These are phyloP conservation scores for Hippolais icterina DNA, from an alignment of 2,113 vertebrate genomes.

Conservation along the genomic window DNA sequence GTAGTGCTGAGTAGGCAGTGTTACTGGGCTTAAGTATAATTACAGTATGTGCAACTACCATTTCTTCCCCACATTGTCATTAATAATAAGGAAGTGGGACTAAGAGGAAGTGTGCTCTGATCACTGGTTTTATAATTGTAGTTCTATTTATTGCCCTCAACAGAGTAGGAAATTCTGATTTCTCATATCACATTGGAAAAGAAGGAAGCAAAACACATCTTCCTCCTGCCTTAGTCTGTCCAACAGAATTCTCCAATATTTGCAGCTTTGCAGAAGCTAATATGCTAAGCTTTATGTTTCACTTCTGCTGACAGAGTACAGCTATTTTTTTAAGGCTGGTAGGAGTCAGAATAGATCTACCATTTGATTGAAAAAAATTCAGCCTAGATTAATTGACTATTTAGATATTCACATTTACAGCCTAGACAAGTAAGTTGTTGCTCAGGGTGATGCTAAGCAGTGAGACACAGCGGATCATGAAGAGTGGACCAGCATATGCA, in stretches of 20 bases:
- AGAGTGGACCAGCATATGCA: not conserved
- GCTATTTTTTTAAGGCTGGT: not conserved
- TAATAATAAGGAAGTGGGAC: not conserved
- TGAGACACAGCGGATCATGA: not conserved
- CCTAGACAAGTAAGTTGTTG: not conserved
- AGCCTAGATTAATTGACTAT: not conserved
- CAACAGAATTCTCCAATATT: not conserved
- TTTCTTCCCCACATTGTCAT: not conserved
- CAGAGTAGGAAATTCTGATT: not conserved
- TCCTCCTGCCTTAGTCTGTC: not conserved
- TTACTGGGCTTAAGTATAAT: not conserved
- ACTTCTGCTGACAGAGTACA: not conserved
- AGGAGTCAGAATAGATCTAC: not conserved
- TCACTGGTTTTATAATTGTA: not conserved
- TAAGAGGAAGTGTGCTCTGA: not conserved
- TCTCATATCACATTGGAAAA: not conserved
- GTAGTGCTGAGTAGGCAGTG: not conserved
- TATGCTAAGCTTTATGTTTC: not conserved
- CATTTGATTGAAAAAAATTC: not conserved
- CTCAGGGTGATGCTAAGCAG: not conserved
- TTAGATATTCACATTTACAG: not conserved
- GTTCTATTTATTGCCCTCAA: not conserved
- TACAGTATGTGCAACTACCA: not conserved
- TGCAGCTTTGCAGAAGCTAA: not conserved
- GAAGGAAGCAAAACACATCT: not conserved